A percentile compares a stretch with the other conserved stretches of the same genome.
phyloP scores from a whole-genome alignment of 2,888 invertebrate species.

The Nephrotoma guestfalica region DNA sequence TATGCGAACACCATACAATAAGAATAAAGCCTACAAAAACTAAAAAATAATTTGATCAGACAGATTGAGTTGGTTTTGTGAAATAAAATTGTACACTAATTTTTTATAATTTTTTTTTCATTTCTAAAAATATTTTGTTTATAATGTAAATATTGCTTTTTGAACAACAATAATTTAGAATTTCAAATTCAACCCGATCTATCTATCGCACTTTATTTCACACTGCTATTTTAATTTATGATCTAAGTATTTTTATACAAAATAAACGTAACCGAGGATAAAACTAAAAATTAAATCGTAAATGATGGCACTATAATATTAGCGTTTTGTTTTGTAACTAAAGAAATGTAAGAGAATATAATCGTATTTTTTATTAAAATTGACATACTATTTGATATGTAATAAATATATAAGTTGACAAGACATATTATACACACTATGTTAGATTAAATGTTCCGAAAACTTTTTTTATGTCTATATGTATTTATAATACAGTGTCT shows the following conservation, averaged over 20 bases:
- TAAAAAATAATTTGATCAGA: not conserved
- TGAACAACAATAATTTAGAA: conserved; percentile 6
- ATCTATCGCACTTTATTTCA: not conserved
- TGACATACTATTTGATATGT: conserved; percentile 15
- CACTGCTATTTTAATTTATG: not conserved
- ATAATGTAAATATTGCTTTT: conserved; percentile 11
- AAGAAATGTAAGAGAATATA: conserved; percentile 7
- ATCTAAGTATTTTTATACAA: not conserved
- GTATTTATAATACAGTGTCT: no score
- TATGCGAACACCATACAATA: not conserved
- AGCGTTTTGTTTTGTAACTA: conserved; percentile 9
- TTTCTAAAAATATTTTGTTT: not conserved
- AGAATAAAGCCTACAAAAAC: not conserved
- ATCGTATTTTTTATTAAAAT: conserved; percentile 10
- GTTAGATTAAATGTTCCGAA: not conserved
- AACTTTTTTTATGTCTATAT: not conserved
- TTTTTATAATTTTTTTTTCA: not conserved
- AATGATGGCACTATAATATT: conserved; percentile 13
- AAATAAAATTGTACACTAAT: not conserved
- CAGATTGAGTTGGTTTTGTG: conserved; percentile 1
- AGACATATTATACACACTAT: conserved; percentile 1
- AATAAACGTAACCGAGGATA: not conserved
- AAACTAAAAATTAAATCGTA: not conserved
- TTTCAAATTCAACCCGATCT: not conserved
- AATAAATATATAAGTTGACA: conserved; percentile 8